Conservation (phyloP, 2,888 invertebrate genomes). For the Andricus curvator region DNA sequence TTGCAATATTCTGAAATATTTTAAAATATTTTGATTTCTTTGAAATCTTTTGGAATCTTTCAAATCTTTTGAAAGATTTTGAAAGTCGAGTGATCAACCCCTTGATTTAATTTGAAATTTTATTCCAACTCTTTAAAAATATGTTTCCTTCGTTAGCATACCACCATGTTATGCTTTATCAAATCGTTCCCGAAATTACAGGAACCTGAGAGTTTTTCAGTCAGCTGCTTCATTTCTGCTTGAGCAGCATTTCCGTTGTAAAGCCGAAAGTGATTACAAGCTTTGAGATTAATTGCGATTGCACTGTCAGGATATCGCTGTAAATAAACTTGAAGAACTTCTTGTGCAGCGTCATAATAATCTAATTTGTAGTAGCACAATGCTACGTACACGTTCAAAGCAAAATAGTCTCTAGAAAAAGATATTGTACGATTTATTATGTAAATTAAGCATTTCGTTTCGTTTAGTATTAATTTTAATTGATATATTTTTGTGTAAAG, state of each 20-base stretch:
- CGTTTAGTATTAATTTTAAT: not conserved
- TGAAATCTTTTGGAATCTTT: no score
- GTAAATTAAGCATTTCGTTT: not conserved
- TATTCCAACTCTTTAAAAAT: not conserved
- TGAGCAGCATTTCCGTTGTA: conserved; percentile 98
- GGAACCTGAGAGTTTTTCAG: conserved; percentile 84
- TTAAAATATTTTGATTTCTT: no score
- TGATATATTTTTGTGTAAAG: no score
- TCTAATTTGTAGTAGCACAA: conserved; percentile 99
- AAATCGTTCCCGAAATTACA: conserved; percentile 92
- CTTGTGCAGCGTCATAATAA: conserved; percentile 98
- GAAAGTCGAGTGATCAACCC: no score
- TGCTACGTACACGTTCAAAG: conserved; percentile 97
- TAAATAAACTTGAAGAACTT: conserved; percentile 95
- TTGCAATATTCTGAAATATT: no score
- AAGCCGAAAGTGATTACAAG: conserved; percentile 89
- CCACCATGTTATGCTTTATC: conserved; percentile 96
- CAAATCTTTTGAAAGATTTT: no score
- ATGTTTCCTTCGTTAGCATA: conserved; percentile 50
- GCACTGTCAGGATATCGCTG: conserved; percentile 95
- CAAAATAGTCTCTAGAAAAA: conserved; percentile 89
- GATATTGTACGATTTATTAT: not conserved
- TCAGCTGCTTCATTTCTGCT: conserved; percentile 90
- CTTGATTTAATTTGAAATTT: not conserved
- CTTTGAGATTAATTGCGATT: conserved; percentile 95